Evolutionary conservation across 2,888 invertebrate species (phyloP), one percentile per base, ranked within the genome.

Genomic region (Ectemnius cavifrons): DNA sequence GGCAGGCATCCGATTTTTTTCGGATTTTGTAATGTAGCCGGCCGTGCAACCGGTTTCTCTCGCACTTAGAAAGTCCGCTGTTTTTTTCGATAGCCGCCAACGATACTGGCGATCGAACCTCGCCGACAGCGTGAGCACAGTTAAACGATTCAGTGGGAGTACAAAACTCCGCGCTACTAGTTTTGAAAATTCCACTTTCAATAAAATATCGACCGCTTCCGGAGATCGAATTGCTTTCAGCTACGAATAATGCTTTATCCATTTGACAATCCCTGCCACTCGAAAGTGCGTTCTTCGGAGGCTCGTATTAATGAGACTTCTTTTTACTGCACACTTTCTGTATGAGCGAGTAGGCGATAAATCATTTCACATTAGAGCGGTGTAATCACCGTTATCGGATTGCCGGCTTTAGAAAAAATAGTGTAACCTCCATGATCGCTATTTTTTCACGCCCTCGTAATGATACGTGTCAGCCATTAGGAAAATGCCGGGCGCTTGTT

Each of bases 21-120:
- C 56, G 47, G 69, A 83, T 70, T 77, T 75, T 73, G 76, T 76
- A 82, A 83, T 70, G 27, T 73, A 83, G 67, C 74, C 65, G 67
- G 72, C 69, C 56, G 67, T 47, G 56, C 49, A 78, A 82, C 82
- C 82, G 82, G 82, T 82, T 82, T 77, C 71, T 62, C 71, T 60
- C 67, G 75, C 73, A 72, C 73, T 74, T 79, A 76, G 78, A 84
- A 80, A 77, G 78, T 63, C 67, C 56, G 62, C 56, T 52, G 67
- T 57, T 73, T 75, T 78, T 70, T 58, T 65, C 59, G 64, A 69
- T 72, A 71, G 61, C 47, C 20, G 47, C 16, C 20, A 63, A 68
- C 66, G 66, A 52, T 77, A 77, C 74, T 74, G 68, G 65, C 52
- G 59, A 75, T 77, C 70, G 78, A 83, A 78, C 66, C 45, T 59